A percentile compares a stretch with the other conserved stretches of the same genome.
Evolutionary conservation across 2,888 invertebrate genomes (phyloP).

Genomic region (Caenorhabditis afra): DNA sequence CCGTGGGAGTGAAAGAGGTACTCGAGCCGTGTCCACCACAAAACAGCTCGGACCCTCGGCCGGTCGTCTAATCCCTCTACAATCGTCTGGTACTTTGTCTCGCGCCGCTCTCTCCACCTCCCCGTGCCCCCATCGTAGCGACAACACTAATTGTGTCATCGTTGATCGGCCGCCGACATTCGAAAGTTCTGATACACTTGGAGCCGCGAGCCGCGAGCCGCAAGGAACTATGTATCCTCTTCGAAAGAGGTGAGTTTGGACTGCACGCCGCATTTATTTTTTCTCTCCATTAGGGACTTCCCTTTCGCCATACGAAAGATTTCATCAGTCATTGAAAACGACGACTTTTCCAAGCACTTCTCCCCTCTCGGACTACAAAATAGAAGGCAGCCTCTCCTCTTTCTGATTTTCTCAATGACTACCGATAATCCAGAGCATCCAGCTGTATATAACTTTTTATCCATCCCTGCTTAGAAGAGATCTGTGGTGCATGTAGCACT

Average conservation of each 20-base stretch:
- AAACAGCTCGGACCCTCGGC: slow-evolving; percentile 57
- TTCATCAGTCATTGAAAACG: slow-evolving; percentile 27
- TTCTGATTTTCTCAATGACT: neutral
- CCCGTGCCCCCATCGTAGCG: slow-evolving; percentile 21
- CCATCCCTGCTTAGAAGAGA: neutral
- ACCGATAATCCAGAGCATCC: too few relatives aligned
- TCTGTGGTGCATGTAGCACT: slow-evolving; percentile 21
- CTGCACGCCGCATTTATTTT: slow-evolving; percentile 48
- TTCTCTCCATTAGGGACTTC: slow-evolving; percentile 26
- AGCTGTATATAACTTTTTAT: too few relatives aligned
- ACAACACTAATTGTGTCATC: slow-evolving; percentile 58
- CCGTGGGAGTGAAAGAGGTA: slow-evolving; percentile 41
- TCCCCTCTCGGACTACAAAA: neutral
- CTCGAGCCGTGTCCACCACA: slow-evolving; percentile 57
- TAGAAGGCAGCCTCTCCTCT: neutral
- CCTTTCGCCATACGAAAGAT: slow-evolving; percentile 27
- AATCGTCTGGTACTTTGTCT: slow-evolving; percentile 46
- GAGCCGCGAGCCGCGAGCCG: neutral
- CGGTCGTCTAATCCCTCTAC: slow-evolving; percentile 49
- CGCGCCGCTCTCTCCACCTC: neutral
- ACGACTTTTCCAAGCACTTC: neutral
- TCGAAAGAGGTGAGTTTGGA: slow-evolving; percentile 52
- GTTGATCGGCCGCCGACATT: slow-evolving; percentile 47
- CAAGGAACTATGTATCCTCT: slow-evolving; percentile 38
- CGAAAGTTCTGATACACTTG: slow-evolving; percentile 54